phyloP scores from a whole-genome alignment of 2,113 vertebrate species.

The Ptyas mucosa region DNA sequence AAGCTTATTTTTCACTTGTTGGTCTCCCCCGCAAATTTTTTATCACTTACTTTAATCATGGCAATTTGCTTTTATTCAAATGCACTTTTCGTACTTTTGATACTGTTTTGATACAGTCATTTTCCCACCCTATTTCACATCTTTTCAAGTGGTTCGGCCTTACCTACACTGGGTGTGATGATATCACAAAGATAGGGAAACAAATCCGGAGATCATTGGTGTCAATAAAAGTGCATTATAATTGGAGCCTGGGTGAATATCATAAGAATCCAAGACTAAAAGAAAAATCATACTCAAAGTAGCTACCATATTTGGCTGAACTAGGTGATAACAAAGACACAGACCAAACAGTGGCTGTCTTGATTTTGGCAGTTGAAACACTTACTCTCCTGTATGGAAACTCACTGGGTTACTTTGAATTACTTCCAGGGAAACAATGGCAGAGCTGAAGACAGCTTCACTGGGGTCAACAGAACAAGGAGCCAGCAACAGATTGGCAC shows the following conservation, averaged over 20 bases:
- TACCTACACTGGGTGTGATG: not conserved
- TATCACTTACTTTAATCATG: not conserved
- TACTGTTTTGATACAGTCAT: not conserved
- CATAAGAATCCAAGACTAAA: not conserved
- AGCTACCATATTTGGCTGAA: not conserved
- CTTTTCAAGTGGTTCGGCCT: not conserved
- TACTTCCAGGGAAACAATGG: not conserved
- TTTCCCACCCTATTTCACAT: not conserved
- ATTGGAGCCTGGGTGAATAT: not conserved
- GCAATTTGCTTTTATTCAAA: not conserved
- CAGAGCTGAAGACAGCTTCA: not conserved
- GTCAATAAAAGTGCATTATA: not conserved
- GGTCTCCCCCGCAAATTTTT: not conserved
- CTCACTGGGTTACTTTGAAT: not conserved
- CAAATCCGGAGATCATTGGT: not conserved
- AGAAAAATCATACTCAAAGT: not conserved
- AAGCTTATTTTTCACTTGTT: not conserved
- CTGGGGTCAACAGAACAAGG: not conserved
- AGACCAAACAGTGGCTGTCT: not conserved
- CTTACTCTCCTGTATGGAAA: not conserved
- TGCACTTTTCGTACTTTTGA: not conserved
- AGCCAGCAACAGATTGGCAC: not conserved
- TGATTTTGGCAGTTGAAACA: not conserved
- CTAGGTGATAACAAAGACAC: not conserved
- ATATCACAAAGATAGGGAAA: not conserved